Percentiles rank a stretch among this genome's conserved stretches.
Conservation (phyloP, 1,140 invertebrate genomes). For the Himalopsyche phryganea region DNA sequence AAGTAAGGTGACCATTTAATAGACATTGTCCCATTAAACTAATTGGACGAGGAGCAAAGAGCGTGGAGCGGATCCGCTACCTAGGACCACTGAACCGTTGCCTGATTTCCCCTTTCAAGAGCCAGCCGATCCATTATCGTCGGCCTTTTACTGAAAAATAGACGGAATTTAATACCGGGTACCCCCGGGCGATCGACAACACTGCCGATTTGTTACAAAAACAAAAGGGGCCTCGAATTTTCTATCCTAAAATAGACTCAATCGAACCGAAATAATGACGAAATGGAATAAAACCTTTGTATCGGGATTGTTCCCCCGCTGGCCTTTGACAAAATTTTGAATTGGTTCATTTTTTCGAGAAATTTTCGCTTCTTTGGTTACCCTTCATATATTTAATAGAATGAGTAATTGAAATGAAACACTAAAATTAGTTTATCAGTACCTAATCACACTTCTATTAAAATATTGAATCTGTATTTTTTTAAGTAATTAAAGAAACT, state of each 20-base stretch:
- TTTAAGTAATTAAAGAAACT: too few relatives aligned
- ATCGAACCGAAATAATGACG: constrained; percentile 33
- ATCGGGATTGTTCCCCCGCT: too few relatives aligned
- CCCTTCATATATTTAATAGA: too few relatives aligned
- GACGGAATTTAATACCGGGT: constrained; percentile 33
- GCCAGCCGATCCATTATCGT: constrained; percentile 25
- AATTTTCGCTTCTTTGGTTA: too few relatives aligned
- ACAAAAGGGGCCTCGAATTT: constrained; percentile 29
- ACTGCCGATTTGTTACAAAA: constrained; percentile 34
- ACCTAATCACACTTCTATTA: too few relatives aligned
- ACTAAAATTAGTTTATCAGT: too few relatives aligned
- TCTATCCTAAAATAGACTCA: constrained; percentile 18
- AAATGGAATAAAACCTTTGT: neutral
- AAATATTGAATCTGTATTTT: too few relatives aligned
- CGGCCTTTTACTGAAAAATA: constrained; percentile 33
- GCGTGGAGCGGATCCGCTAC: constrained; percentile 3
- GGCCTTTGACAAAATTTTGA: too few relatives aligned
- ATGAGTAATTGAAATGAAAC: too few relatives aligned
- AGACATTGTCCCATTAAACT: constrained; percentile 34
- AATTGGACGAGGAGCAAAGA: constrained; percentile 19
- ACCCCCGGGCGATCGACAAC: constrained; percentile 29
- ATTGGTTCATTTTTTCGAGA: too few relatives aligned
- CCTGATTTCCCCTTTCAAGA: constrained; percentile 20
- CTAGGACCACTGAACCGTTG: constrained; percentile 10
- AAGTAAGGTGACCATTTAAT: constrained; percentile 30